phyloP scores from a whole-genome alignment of 2,888 invertebrate species.

The Tanaodytes sp. region DNA sequence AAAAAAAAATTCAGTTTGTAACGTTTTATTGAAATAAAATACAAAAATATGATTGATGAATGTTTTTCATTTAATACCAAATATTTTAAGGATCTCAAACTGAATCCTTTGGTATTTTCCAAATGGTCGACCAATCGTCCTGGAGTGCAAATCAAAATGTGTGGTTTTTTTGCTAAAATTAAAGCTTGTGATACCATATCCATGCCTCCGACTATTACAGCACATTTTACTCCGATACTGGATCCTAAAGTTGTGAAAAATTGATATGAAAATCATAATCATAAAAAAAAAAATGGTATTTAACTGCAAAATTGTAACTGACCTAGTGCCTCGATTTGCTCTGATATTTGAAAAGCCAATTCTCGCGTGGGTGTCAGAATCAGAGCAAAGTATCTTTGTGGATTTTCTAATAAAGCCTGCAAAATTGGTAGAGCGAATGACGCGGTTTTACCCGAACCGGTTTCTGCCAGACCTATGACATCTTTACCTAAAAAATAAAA shows the following conservation, averaged over 20 bases:
- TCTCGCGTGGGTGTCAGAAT: conserved; percentile 97
- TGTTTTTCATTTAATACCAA: conserved; percentile 78
- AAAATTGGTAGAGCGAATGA: conserved; percentile 97
- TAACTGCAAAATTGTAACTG: too few relatives aligned
- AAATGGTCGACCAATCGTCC: conserved; percentile 96
- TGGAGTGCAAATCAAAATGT: conserved; percentile 97
- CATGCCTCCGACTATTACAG: conserved; percentile 98
- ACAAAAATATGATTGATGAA: too few relatives aligned
- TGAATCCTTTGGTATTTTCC: conserved; percentile 98
- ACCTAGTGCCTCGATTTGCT: conserved; percentile 98
- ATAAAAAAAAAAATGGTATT: too few relatives aligned
- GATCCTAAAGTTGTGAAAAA: conserved; percentile 78
- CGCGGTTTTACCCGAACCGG: conserved; percentile 97
- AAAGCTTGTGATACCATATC: conserved; percentile 97
- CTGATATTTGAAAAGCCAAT: conserved; percentile 97
- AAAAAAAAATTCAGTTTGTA: neutral
- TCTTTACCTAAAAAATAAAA: conserved; percentile 82
- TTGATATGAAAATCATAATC: neutral
- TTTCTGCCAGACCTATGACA: conserved; percentile 84
- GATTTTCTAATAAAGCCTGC: conserved; percentile 90
- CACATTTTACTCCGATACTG: conserved; percentile 94
- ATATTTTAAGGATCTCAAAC: conserved; percentile 88
- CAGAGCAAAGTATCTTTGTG: conserved; percentile 94
- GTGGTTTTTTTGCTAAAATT: conserved; percentile 94
- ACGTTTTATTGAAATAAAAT: neutral